Conservation (phyloP, 2,113 vertebrate species). For the Phyllostomus discolor region DNA sequence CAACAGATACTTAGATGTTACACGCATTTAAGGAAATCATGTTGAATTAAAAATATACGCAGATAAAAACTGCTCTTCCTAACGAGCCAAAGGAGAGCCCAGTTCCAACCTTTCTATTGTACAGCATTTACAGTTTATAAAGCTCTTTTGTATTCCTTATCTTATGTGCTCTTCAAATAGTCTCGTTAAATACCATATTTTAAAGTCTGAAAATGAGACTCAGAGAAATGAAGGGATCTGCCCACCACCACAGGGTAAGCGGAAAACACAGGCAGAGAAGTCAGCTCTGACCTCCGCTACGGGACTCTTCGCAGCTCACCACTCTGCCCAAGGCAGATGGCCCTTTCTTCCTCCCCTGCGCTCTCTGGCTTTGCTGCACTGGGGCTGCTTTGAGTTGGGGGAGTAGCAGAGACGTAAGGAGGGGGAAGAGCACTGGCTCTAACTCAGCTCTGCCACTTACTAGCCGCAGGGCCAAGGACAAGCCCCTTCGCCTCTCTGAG, state of each 20-base stretch:
- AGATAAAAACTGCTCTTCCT: background rate
- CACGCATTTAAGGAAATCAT: background rate
- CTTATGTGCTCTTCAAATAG: background rate
- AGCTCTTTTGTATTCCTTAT: background rate
- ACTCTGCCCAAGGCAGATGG: background rate
- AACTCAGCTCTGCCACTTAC: background rate
- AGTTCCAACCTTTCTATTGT: background rate
- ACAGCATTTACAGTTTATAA: background rate
- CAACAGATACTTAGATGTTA: background rate
- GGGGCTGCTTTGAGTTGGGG: too few relatives aligned
- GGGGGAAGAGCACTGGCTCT: background rate
- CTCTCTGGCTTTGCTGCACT: background rate
- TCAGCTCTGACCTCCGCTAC: background rate
- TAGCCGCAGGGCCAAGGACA: background rate
- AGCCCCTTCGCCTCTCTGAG: background rate
- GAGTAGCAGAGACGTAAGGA: background rate
- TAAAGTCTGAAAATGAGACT: background rate
- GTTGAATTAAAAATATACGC: background rate
- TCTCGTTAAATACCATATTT: background rate
- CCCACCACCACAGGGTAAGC: background rate
- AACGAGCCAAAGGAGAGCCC: background rate
- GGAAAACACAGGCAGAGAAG: background rate
- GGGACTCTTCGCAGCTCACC: background rate
- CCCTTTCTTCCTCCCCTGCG: background rate
- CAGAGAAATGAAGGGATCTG: background rate